Base-by-base conservation (phyloP, 2,113 vertebrate genomes). In the Menidia beryllina region DNA sequence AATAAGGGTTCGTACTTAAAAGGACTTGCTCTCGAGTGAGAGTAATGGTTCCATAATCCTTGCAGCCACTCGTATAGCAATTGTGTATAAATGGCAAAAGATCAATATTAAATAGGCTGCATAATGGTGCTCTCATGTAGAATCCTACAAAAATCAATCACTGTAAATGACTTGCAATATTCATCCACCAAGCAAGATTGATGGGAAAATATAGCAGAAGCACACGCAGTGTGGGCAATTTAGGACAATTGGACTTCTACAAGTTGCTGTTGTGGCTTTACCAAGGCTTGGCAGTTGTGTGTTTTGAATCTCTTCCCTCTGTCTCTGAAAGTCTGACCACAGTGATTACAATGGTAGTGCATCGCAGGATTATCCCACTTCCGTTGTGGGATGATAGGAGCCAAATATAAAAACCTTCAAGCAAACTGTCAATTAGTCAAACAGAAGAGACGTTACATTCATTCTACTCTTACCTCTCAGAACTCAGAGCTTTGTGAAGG, bases 31-130 rank as follows among this genome's bases (percentile, higher is more conserved):
- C 45, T 24, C 25, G 53, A 39, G 51, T 17, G 20, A 60, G 45
- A 73, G 47, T 53, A 59, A 59, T 49, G 34, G 66, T 47, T 58
- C 55, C 20, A 65, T 20, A 73, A 80, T 69, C 52, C n/a, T 54
- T 56, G 14, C 50, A 45, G 36, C 69, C 50, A 12, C 59, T 82
- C 56, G 36, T 30, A 67, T 58, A 56, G 55, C 54, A 67, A 54
- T 19, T 38, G 47, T 53, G 54, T 61, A 65, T 69, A 76, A 70
- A 65, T 49, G 26, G 45, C 45, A 25, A 56, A 24, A 25, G 72
- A 79, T 86, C 80, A 48, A 83, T 88, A 73, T 51, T 21, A 55
- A 73, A 70, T 78, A 34, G 55, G 60, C 47, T 66, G 63, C 75
- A 63, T 64, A 69, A 67, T 82, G 64, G 34, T 51, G 59, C 59